These are phyloP conservation scores for Dunckerocampus dactyliophorus DNA, from an alignment of 2,113 vertebrate species.

Conservation along the genomic window DNA sequence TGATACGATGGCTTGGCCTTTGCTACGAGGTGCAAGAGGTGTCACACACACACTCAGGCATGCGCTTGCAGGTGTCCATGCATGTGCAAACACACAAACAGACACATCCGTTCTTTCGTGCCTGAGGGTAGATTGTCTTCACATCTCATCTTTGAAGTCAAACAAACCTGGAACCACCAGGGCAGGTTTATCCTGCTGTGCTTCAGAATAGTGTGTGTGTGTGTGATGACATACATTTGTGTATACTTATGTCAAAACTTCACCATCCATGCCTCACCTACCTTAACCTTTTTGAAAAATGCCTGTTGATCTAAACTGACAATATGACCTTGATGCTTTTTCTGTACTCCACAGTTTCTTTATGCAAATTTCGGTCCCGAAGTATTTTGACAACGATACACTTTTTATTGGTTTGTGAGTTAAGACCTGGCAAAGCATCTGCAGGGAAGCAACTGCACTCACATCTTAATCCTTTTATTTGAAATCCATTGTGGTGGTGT, in stretches of 20 bases:
- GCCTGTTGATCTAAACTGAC: neutral
- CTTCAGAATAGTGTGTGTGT: conserved; percentile 19
- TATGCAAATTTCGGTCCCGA: no score
- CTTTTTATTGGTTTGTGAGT: neutral
- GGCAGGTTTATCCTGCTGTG: conserved; percentile 66
- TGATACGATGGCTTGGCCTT: conserved; percentile 46
- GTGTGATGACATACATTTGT: conserved; percentile 25
- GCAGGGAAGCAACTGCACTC: neutral
- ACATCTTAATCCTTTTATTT: neutral
- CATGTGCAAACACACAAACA: conserved; percentile 16
- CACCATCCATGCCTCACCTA: neutral
- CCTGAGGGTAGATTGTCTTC: conserved; percentile 49
- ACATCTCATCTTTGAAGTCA: conserved; percentile 62
- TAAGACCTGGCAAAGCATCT: neutral
- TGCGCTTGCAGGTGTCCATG: neutral
- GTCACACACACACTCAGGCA: conserved; percentile 2
- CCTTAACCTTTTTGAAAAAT: neutral
- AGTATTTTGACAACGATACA: neutral
- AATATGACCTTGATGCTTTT: neutral
- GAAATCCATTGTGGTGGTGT: neutral
- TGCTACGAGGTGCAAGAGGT: conserved; percentile 21
- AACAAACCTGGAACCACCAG: conserved; percentile 58
- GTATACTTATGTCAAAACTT: conserved; percentile 15
- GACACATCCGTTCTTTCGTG: conserved; percentile 36
- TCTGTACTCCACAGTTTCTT: neutral